A percentile compares a stretch with the other conserved stretches of the same genome.
phyloP scores from a whole-genome alignment of 1,140 invertebrate species.

The Pseudomyrmex flavicornis region DNA sequence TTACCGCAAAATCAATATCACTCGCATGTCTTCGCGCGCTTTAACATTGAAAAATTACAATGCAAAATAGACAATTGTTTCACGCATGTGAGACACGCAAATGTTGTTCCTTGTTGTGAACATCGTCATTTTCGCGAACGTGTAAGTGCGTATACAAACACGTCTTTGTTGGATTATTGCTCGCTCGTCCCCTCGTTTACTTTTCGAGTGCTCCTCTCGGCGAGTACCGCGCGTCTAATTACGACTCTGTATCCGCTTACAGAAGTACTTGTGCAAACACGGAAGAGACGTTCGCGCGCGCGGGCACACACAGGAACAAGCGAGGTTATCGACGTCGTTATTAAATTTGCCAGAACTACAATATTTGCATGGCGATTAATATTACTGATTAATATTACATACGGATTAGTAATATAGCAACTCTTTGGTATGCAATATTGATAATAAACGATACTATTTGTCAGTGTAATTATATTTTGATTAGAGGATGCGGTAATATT shows the following conservation, averaged over 20 bases:
- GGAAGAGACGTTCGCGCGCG: conserved; percentile 23
- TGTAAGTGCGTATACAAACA: background rate
- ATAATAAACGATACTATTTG: conserved; percentile 29
- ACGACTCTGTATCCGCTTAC: conserved; percentile 58
- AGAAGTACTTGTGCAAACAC: conserved; percentile 56
- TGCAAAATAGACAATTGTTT: background rate
- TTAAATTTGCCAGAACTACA: conserved; percentile 56
- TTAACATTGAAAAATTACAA: background rate
- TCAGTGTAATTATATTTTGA: conserved; percentile 32
- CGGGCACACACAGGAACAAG: background rate
- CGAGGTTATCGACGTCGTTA: conserved; percentile 54
- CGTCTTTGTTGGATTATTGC: conserved; percentile 57
- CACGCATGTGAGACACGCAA: background rate
- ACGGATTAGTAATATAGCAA: conserved; percentile 45
- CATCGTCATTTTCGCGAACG: too few relatives aligned
- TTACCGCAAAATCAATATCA: background rate
- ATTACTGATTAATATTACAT: conserved; percentile 55
- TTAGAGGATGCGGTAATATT: conserved; percentile 30
- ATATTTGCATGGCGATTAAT: conserved; percentile 54
- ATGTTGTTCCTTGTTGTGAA: background rate
- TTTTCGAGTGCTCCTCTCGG: conserved; percentile 55
- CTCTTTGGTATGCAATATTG: conserved; percentile 15
- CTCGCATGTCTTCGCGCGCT: background rate
- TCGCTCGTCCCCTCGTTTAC: conserved; percentile 58
- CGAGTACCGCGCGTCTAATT: conserved; percentile 54